Conservation (phyloP, 2,797 vertebrate species). For the Pantherophis alleghaniensis region DNA sequence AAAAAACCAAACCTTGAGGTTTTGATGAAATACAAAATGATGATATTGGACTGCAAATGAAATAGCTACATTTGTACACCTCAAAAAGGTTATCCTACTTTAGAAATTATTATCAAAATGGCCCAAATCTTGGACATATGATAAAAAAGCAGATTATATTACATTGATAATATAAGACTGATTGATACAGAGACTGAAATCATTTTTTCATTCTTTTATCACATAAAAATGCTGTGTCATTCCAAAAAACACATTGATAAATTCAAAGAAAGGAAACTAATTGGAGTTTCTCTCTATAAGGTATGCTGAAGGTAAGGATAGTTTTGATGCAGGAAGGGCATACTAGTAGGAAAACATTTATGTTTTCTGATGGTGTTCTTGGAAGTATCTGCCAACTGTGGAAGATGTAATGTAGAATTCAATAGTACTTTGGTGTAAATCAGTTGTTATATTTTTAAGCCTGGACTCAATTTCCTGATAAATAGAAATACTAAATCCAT, state of each 20-base stretch:
- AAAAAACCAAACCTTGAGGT: neutral
- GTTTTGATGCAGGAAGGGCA: neutral
- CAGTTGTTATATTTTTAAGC: neutral
- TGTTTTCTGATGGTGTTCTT: neutral
- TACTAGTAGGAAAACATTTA: neutral
- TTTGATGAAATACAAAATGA: neutral
- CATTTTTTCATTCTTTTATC: neutral
- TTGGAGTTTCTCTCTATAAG: neutral
- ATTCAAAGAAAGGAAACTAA: neutral
- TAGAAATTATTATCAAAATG: neutral
- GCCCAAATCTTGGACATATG: neutral
- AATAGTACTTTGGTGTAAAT: neutral
- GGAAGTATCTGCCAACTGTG: neutral
- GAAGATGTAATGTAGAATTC: neutral
- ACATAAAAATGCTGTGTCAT: neutral
- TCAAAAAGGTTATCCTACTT: neutral
- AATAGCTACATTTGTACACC: neutral
- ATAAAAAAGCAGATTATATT: neutral
- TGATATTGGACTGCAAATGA: neutral
- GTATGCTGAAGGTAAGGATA: neutral
- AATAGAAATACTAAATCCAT: neutral
- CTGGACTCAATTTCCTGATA: neutral
- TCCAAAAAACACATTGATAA: neutral
- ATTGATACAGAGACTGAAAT: neutral
- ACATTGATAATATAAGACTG: neutral